Base-by-base conservation (phyloP, 1,140 invertebrate genomes). In the Zaprionus vittiger region DNA sequence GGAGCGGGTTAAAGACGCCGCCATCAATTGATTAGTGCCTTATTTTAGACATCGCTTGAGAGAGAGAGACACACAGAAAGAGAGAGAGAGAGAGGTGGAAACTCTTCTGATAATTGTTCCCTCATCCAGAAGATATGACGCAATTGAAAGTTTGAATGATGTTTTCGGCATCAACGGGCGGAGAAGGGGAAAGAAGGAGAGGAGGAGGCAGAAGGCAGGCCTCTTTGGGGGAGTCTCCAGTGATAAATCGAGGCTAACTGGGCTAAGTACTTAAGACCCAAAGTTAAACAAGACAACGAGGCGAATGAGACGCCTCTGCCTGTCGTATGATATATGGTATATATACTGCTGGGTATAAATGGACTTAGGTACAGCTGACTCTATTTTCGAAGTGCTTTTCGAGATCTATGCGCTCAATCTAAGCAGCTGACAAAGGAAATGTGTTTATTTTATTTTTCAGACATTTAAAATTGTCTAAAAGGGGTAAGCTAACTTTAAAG, bases 1-100 rank as follows among this genome's bases (percentile, higher is more conserved):
- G 26, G 22, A 75, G 72, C 59, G 77, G 52, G 74, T 56, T 76
- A 72, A 63, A 68, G 57, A 49, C 64, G 22, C 57, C 61, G 63
- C 77, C 59, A 80, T 74, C 74, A 66, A 85, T 89, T 84, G 81
- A 89, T 87, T 87, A 89, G 84, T 69, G 78, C 59, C 74, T 89
- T 78, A 80, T 83, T 83, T 89, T 70, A 41, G 65, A 77, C 57
- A 72, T n/a, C 20, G 12, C 7, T 34, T 3, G 20, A 60, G 24
- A 15, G 61, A 44, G 2, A 11, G 9, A 34, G 2, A 34, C 9
- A 34, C 0, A 11, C 0, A 11, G 9, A 31, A 6, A 34, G 31
- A 34, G 9, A 34, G 31, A 3, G 31, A 31, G 9, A 11, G 31
- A 34, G 31, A 17, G 6, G 15, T 17, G 7, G 6, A 17, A 55